Evolutionary conservation across 2,797 vertebrate species (phyloP).

Genomic region (Rhabdophis nuchalis): DNA sequence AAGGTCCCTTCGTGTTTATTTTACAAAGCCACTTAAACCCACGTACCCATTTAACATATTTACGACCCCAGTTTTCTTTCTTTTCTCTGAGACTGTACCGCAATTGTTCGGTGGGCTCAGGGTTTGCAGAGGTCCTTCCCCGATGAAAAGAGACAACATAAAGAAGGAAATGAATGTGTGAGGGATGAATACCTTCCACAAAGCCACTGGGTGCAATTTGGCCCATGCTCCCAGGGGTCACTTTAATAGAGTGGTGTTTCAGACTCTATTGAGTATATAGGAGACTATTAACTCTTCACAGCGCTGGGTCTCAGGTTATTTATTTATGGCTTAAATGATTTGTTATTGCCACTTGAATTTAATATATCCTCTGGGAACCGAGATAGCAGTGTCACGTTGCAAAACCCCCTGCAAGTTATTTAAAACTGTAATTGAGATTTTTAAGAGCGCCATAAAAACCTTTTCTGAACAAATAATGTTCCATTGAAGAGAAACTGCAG

Average conservation of each 20-base stretch:
- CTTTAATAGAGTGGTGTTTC: constrained; percentile 98
- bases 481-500: constrained; percentile 70
- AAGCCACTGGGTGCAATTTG: constrained; percentile 85
- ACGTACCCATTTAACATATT: constrained; percentile 92
- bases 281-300: constrained; percentile 98
- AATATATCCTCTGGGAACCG: constrained; percentile 76
- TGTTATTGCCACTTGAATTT: constrained; percentile 81
- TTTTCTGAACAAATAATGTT: constrained; percentile 78
- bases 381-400: constrained; percentile 74
- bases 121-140: constrained; percentile 80
- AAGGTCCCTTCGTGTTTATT: constrained; percentile 80
- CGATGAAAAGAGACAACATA: constrained; percentile 91
- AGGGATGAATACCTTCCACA: constrained; percentile 92
- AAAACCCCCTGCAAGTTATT: constrained; percentile 76
- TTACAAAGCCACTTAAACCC: constrained; percentile 90
- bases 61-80: constrained; percentile 88
- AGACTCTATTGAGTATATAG: constrained; percentile 94
- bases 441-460: constrained; percentile 76
- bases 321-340: constrained; percentile 89
- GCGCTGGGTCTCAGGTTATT: constrained; percentile 85
- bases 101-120: constrained; percentile 81
- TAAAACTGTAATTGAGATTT: constrained; percentile 78
- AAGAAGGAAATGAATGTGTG: constrained; percentile 97
- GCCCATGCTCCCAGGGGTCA: constrained; percentile 91
- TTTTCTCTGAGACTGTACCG: constrained; percentile 84